Evolutionary conservation across 2,888 invertebrate genomes (phyloP).

Genomic region (Campopleginae sp.): DNA sequence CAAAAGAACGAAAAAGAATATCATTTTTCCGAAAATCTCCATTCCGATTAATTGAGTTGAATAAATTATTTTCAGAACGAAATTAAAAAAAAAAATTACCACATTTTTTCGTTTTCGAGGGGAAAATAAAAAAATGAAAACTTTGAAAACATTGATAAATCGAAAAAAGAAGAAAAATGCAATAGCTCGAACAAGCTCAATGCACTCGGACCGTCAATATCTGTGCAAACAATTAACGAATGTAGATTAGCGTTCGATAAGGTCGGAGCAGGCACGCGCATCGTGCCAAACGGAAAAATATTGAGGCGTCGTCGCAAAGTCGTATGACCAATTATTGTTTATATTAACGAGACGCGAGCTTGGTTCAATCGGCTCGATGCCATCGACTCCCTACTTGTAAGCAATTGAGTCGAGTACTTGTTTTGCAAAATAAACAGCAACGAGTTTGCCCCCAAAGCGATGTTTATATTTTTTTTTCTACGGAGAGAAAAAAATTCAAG

Average conservation of each 20-base stretch:
- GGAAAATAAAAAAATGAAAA: not conserved
- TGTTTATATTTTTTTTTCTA: not conserved
- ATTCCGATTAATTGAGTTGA: not conserved
- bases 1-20: no score
- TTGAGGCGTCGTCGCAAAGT: conserved; percentile 11
- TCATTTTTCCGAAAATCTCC: not conserved
- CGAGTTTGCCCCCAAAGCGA: not conserved
- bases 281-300: conserved; percentile 47
- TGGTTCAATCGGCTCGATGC: conserved; percentile 8
- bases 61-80: not conserved
- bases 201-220: conserved; percentile 60
- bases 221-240: conserved; percentile 66
- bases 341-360: not conserved
- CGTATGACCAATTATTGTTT: conserved; percentile 36
- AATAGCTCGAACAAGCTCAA: conserved; percentile 53
- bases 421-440: not conserved
- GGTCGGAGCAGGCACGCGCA: not conserved
- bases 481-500: not conserved
- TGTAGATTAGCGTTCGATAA: conserved; percentile 67
- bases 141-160: not conserved
- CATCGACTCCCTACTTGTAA: conserved; percentile 43
- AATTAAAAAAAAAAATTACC: not conserved
- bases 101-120: not conserved
- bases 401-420: not conserved
- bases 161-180: not conserved